Conservation (phyloP, 35 echinoderm and acorn worm species). For the Acanthaster planci region DNA sequence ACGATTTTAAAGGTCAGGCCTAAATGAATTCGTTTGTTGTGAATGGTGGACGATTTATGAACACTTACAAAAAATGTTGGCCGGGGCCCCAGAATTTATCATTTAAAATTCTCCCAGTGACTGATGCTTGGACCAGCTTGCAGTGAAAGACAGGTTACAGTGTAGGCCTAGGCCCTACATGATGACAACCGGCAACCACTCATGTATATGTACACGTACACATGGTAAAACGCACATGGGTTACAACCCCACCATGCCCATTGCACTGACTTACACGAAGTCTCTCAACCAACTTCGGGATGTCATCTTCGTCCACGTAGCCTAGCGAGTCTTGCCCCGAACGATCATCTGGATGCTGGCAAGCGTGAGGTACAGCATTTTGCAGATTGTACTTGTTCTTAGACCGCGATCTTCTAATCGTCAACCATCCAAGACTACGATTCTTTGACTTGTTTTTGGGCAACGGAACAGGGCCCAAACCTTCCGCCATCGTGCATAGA, state of each 20-base stretch:
- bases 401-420: constrained; percentile 37
- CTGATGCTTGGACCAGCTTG: too few relatives aligned
- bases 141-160: too few relatives aligned
- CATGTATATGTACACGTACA: too few relatives aligned
- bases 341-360: constrained; percentile 35
- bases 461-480: not conserved
- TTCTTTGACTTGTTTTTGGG: constrained; percentile 29
- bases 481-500: not conserved
- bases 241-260: not conserved
- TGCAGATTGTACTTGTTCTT: constrained; percentile 57
- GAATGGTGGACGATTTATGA: too few relatives aligned
- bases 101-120: too few relatives aligned
- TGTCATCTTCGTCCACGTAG: constrained; percentile 33
- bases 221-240: too few relatives aligned
- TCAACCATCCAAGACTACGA: constrained; percentile 44
- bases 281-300: constrained; percentile 44
- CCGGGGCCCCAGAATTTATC: too few relatives aligned
- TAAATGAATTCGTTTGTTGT: too few relatives aligned
- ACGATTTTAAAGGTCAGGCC: too few relatives aligned
- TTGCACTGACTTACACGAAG: constrained; percentile 21
- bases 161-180: too few relatives aligned
- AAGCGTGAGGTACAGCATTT: constrained; percentile 33
- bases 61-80: too few relatives aligned
- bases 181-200: too few relatives aligned
- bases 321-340: not conserved